phyloP scores from a whole-genome alignment of 2,888 invertebrate species.

The Tortrix viridana region DNA sequence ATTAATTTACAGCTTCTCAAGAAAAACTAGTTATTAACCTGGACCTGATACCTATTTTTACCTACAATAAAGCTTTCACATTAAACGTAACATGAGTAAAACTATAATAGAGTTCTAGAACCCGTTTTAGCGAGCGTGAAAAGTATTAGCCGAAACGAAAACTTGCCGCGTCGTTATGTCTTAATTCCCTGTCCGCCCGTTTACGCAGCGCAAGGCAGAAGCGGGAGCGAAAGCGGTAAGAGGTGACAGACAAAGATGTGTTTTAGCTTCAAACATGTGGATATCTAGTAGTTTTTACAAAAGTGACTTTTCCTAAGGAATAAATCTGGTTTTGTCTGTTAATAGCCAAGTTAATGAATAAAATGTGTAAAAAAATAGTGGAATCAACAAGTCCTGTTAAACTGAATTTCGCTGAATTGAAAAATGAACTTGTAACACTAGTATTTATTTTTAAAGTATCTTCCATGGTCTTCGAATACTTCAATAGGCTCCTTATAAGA shows the following conservation, averaged over 20 bases:
- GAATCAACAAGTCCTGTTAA: too few species aligned
- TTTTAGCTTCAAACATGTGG: too few species aligned
- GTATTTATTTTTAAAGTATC: too few species aligned
- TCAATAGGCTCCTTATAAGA: background rate
- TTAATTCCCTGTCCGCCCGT: conserved; percentile 7
- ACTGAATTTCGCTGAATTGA: too few species aligned
- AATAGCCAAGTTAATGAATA: too few species aligned
- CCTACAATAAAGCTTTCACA: conserved; percentile 1
- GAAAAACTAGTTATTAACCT: too few species aligned
- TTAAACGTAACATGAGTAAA: conserved; percentile 27
- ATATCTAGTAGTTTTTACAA: too few species aligned
- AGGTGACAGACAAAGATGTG: background rate
- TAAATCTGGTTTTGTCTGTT: too few species aligned
- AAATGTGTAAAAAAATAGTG: too few species aligned
- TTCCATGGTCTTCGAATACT: background rate
- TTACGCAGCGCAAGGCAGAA: background rate
- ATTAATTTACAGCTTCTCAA: too few species aligned
- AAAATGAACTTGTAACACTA: too few species aligned
- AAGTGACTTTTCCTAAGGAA: too few species aligned
- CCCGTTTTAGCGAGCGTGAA: conserved; percentile 4
- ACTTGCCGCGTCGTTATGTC: conserved; percentile 24
- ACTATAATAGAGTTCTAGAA: conserved; percentile 22
- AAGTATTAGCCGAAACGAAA: conserved; percentile 29
- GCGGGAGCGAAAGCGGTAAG: conserved; percentile 8
- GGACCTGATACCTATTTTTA: background rate